Base-by-base conservation (phyloP, 2,113 vertebrate species). In the Hyaena hyaena region DNA sequence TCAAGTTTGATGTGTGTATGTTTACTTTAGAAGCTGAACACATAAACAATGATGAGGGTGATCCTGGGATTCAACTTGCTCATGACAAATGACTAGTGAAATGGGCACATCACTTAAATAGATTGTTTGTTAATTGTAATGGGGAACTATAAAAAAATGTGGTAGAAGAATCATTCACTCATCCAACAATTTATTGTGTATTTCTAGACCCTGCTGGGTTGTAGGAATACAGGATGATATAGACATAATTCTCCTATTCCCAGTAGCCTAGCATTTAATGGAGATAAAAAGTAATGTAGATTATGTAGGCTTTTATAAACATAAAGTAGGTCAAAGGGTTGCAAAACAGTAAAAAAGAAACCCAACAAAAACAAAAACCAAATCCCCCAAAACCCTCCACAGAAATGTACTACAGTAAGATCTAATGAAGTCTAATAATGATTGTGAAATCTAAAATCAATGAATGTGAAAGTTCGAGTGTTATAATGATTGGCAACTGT, bases 11-110 rank as follows among this genome's bases (percentile, higher is more conserved):
- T 71, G 10, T 39, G 43, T 69, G 14, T 85, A 16, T 74, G 33
- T 73, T 95, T 84, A 77, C n/a, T 71, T 81, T 63, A 84, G 58
- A 94, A 96, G 80, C 26, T 15, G 65, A 69, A 82, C 31, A 48
- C 58, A 23, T 26, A 50, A 96, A 65, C 31, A 21, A 50, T 28
- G 19, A 69, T 23, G 50, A 77, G 9, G 33, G 6, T 11, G 35
- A 28, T 93, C 24, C 43, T 88, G 6, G 12, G 31, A 66, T 68
- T 53, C 12, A 8, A 45, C 23, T 48, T 90, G 35, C 3, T 71
- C 33, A n/a, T 43, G 50, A 73, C 43, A 93, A 82, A 35, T 86
- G 33, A 76, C 8, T 39, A 48, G 50, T 89, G 66, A 86, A 96
- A 80, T 76, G 24, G 33, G 4, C 39, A 63, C 19, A 39, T 89